Percentiles rank a stretch among this genome's conserved stretches.
phyloP scores from a whole-genome alignment of 2,797 vertebrate genomes.

The Semotilus atromaculatus region DNA sequence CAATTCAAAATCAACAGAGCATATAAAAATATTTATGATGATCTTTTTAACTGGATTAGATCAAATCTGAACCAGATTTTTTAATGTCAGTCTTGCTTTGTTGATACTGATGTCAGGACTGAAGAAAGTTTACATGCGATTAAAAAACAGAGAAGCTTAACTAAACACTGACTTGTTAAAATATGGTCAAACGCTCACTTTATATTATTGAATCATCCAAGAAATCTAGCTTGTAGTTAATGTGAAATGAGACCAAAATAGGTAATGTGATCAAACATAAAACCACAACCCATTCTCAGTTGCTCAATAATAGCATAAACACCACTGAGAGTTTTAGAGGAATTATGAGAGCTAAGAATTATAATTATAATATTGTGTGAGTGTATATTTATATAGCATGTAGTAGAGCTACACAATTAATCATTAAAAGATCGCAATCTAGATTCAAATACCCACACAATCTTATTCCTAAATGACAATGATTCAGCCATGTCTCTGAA shows the following conservation, averaged over 20 bases:
- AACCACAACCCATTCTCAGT: neutral
- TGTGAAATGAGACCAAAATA: neutral
- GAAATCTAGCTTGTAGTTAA: neutral
- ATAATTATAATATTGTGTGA: neutral
- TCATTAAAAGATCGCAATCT: neutral
- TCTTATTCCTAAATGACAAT: neutral
- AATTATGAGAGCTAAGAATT: neutral
- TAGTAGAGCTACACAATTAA: neutral
- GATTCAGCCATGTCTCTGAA: neutral
- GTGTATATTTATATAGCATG: neutral
- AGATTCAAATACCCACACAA: neutral
- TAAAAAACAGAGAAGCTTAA: constrained; percentile 9
- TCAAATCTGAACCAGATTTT: constrained; percentile 23
- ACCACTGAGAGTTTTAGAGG: neutral
- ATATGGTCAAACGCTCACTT: constrained; percentile 1
- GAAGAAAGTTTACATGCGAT: constrained; percentile 16
- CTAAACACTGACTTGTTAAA: constrained; percentile 15
- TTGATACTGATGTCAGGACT: constrained; percentile 29
- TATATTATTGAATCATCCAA: neutral
- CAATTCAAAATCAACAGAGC: constrained; percentile 41
- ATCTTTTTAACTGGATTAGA: constrained; percentile 37
- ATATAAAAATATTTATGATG: constrained; percentile 29
- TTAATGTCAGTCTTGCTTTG: constrained; percentile 19
- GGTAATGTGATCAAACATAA: neutral
- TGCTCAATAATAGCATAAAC: neutral